Percentiles rank a stretch among this genome's conserved stretches.
Evolutionary conservation across 2,113 vertebrate genomes (phyloP).

Genomic region (Takifugu flavidus): DNA sequence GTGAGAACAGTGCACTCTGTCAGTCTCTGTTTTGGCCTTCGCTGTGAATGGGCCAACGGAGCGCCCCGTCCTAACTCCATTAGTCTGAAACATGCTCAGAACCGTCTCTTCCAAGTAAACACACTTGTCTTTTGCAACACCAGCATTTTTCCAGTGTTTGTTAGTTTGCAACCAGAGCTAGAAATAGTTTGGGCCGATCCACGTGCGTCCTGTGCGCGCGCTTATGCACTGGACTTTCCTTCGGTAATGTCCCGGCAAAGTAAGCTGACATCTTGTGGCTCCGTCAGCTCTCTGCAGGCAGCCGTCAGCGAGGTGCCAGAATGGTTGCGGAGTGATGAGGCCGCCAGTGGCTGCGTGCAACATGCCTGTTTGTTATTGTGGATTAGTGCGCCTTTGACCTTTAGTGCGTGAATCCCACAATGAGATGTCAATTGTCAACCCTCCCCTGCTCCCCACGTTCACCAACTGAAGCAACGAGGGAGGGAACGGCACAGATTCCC

Average conservation of each 20-base stretch:
- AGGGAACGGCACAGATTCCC: constrained; percentile 46
- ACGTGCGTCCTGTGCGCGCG: constrained; percentile 9
- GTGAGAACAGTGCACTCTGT: constrained; percentile 53
- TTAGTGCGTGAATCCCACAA: constrained; percentile 47
- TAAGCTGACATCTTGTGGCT: constrained; percentile 39
- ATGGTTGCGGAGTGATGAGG: constrained; percentile 61
- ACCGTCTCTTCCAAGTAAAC: constrained; percentile 39
- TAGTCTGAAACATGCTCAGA: constrained; percentile 38
- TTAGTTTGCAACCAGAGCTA: constrained; percentile 5
- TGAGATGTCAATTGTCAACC: constrained; percentile 56
- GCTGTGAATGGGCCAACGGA: constrained; percentile 35
- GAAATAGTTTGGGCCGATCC: constrained; percentile 8
- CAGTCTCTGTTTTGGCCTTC: constrained; percentile 55
- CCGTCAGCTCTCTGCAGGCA: constrained; percentile 30
- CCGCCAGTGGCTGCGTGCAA: constrained; percentile 58
- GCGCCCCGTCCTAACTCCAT: constrained; percentile 26
- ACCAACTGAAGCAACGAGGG: constrained; percentile 49
- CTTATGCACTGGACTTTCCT: constrained; percentile 18
- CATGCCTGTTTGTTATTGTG: constrained; percentile 67
- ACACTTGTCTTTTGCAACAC: constrained; percentile 33
- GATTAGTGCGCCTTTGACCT: constrained; percentile 47
- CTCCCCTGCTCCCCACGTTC: constrained; percentile 37
- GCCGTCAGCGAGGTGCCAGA: constrained; percentile 43
- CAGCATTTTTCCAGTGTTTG: constrained; percentile 18
- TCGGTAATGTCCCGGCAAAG: constrained; percentile 23